Evolutionary conservation across 2,888 invertebrate species (phyloP), one percentile per base, ranked within the genome.

Genomic region (Leucoptera coffeella): DNA sequence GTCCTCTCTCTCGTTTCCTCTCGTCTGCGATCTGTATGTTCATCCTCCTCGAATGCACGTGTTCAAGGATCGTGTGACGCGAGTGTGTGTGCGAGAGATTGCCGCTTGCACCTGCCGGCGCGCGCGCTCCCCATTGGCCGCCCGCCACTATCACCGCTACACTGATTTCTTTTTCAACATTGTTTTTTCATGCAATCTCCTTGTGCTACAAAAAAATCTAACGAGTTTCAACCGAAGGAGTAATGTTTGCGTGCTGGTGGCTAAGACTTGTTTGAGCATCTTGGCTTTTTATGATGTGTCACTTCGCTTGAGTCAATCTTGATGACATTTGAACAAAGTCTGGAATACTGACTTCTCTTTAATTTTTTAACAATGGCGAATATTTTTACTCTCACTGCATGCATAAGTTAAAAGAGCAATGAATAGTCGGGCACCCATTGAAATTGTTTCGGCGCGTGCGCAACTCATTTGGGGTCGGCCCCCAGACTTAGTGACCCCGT

Each of bases 31-130:
- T 38, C 37, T 31, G 39, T 67, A 65, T 58, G 32, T 57, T 50
- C 51, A 54, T 71, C 69, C 62, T 60, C 51, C 44, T 67, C 65
- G 61, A 57, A 69, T 71, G 71, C 72, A 72, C 72, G 72, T 72
- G 72, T 72, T 71, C 69, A 47, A 40, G 44, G 60, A 51, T 62
- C 60, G 55, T 64, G 59, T 54, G 58, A n/a, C 38, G 42, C 49
- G 51, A 54, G 51, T 58, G 60, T 60, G 67, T 55, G 59, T 46
- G 50, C 43, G 50, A 31, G 40, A 28, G 47, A 49, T n/a, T n/a
- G n/a, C n/a, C 45, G 47, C 50, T 41, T 47, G 50, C 69, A 69
- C 71, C 67, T 69, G 69, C 61, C 61, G 42, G 42, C 58, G 50
- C 53, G 41, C 50, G 59, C 61, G 58, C 61, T 52, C 50, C 59